Percentiles rank a stretch among this genome's conserved stretches.
Evolutionary conservation across 2,113 vertebrate genomes (phyloP).

Genomic region (Phylloscopus whistleri): DNA sequence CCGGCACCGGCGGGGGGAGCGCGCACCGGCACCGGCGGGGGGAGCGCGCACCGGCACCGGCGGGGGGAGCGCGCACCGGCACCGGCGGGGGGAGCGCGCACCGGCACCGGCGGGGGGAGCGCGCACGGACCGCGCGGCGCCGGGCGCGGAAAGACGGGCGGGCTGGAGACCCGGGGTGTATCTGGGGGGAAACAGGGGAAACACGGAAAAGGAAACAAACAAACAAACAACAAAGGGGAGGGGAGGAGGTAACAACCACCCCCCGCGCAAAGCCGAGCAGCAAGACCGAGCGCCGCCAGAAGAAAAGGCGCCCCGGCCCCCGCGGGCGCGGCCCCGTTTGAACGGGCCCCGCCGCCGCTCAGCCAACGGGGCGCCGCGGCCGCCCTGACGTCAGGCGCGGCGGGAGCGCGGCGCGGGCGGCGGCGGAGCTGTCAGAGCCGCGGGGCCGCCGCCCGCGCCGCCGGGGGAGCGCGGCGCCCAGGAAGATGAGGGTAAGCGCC

Average conservation of each 20-base stretch:
- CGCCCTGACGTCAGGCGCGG: constrained; percentile 35
- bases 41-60: too few species aligned
- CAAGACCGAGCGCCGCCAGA: fast-evolving
- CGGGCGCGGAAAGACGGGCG: fast-evolving
- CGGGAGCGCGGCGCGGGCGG: neutral
- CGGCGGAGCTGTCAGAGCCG: neutral
- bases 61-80: too few species aligned
- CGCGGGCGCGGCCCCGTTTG: neutral
- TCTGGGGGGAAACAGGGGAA: too few species aligned
- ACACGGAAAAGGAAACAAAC: too few species aligned
- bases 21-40: too few species aligned
- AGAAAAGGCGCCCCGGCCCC: neutral
- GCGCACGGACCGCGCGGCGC: fast-evolving
- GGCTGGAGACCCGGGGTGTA: too few species aligned
- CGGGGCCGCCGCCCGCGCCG: neutral
- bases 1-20: too few species aligned
- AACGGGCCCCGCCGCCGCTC: constrained; percentile 21
- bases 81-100: too few species aligned
- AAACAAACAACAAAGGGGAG: neutral
- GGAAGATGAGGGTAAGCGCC: neutral
- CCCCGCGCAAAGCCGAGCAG: fast-evolving
- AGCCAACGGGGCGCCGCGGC: constrained; percentile 17
- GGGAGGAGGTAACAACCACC: too few species aligned
- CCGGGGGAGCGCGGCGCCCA: neutral
- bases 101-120: too few species aligned